Conservation (phyloP, 2,113 vertebrate species). For the Protobothrops flavoviridis region DNA sequence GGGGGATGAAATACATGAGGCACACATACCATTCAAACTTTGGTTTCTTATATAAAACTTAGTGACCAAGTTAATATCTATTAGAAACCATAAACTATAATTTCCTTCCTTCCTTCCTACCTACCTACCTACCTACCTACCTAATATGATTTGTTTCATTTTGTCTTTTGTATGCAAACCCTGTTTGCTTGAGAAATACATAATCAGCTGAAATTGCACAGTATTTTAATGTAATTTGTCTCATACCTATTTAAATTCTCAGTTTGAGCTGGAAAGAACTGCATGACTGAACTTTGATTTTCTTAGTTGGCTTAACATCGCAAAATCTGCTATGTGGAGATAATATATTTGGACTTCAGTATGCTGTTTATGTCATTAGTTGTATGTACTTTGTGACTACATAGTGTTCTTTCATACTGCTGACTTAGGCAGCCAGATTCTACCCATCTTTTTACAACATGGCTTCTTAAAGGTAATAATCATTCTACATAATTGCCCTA, state of each 20-base stretch:
- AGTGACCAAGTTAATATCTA: background rate
- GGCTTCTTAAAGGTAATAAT: background rate
- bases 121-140: background rate
- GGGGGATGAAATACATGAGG: background rate
- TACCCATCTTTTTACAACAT: background rate
- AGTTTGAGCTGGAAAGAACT: background rate
- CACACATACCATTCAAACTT: background rate
- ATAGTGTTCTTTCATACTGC: background rate
- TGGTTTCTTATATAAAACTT: background rate
- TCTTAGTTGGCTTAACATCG: background rate
- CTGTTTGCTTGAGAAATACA: background rate
- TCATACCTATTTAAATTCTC: background rate
- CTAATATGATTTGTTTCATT: background rate
- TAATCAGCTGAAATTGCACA: too few species aligned
- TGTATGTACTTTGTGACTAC: background rate
- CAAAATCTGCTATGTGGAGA: background rate
- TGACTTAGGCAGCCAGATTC: background rate
- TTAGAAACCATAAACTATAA: background rate
- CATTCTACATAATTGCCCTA: background rate
- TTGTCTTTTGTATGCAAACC: background rate
- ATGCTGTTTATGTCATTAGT: background rate
- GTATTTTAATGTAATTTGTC: background rate
- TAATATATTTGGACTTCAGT: conserved; percentile 6
- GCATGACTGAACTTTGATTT: conserved; percentile 5
- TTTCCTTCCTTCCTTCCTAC: too few species aligned